A percentile compares a stretch with the other conserved stretches of the same genome.
Evolutionary conservation across 2,113 vertebrate genomes (phyloP).

Genomic region (Noturus placidus): DNA sequence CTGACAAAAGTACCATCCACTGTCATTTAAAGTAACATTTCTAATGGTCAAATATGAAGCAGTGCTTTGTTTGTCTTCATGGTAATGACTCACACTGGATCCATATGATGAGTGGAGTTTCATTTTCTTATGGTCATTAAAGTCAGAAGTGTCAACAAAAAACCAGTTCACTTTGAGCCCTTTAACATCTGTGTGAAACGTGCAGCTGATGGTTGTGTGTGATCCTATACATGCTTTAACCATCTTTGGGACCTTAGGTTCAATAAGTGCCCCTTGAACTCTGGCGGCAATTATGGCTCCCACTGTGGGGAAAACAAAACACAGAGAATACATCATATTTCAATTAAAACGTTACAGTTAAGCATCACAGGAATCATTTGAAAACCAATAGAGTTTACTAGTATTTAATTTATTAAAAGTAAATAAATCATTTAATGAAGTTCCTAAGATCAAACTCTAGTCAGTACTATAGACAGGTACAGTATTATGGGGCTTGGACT

Average conservation of each 20-base stretch:
- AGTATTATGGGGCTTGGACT: not conserved
- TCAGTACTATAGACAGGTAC: not conserved
- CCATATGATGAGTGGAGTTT: not conserved
- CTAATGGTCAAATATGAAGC: conserved; percentile 9
- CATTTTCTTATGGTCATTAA: not conserved
- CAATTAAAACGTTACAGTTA: not conserved
- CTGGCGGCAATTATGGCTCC: not conserved
- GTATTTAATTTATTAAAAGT: not conserved
- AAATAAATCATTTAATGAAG: not conserved
- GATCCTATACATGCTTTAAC: not conserved
- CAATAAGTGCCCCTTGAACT: not conserved
- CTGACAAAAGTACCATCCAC: conserved; percentile 48
- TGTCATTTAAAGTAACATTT: conserved; percentile 7
- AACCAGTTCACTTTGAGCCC: conserved; percentile 6
- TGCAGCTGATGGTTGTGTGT: conserved; percentile 19
- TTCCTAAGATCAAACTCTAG: not conserved
- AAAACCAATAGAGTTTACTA: not conserved
- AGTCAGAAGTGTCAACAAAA: not conserved
- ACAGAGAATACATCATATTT: not conserved
- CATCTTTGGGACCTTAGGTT: not conserved
- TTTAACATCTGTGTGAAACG: not conserved
- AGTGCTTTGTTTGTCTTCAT: rapidly evolving
- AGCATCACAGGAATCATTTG: not conserved
- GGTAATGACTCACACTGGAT: too few relatives aligned
- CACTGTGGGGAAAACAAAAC: not conserved